phyloP scores from a whole-genome alignment of 2,113 vertebrate genomes.

The Eulemur macaco region DNA sequence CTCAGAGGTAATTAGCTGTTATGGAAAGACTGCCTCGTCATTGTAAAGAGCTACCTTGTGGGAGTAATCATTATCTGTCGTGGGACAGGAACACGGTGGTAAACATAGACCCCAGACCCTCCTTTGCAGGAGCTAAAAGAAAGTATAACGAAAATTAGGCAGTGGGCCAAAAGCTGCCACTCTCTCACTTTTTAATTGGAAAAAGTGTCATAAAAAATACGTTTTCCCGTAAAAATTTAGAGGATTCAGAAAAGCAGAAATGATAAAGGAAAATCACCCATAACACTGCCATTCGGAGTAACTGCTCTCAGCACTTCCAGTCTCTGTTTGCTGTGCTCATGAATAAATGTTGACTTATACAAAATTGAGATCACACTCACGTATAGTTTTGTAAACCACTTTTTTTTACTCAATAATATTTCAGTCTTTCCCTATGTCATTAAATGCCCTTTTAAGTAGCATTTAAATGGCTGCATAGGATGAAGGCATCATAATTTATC shows the following conservation, averaged over 20 bases:
- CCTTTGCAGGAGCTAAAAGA: neutral
- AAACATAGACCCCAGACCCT: slow-evolving; percentile 36
- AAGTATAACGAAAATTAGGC: neutral
- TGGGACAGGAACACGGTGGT: neutral
- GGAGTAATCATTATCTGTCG: neutral
- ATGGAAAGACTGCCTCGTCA: neutral
- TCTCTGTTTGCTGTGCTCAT: neutral
- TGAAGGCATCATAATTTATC: neutral
- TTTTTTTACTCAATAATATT: neutral
- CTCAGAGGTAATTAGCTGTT: slow-evolving; percentile 11
- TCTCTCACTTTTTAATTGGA: slow-evolving; percentile 22
- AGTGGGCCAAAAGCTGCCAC: neutral
- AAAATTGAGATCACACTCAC: neutral
- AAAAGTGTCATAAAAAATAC: neutral
- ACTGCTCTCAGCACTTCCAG: no score
- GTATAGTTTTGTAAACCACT: neutral
- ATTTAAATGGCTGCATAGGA: neutral
- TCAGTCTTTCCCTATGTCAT: neutral
- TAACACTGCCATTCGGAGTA: neutral
- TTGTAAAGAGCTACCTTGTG: neutral
- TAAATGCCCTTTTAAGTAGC: neutral
- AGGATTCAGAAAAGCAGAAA: slow-evolving; percentile 41
- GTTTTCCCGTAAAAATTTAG: neutral
- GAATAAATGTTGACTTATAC: neutral
- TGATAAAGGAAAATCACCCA: neutral